Conservation (phyloP, 2,113 vertebrate species). For the Grallaria varia region DNA sequence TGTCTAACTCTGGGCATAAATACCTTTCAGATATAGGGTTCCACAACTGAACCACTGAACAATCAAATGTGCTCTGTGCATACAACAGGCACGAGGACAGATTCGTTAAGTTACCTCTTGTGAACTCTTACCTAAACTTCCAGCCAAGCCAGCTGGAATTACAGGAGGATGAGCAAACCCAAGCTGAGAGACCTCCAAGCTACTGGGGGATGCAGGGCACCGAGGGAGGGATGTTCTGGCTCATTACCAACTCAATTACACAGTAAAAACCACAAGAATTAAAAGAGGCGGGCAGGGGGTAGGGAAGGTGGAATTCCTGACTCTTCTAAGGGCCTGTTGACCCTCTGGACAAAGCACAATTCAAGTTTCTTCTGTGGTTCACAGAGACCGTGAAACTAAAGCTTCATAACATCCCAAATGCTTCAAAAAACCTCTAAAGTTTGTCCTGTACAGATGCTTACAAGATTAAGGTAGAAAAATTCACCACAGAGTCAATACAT, state of each 20-base stretch:
- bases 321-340: background rate
- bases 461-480: background rate
- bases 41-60: background rate
- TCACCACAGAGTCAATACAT: accelerated
- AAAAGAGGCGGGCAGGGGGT: too few species aligned
- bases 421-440: background rate
- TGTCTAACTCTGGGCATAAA: background rate
- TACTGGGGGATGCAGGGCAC: background rate
- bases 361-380: background rate
- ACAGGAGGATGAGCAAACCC: background rate
- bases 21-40: background rate
- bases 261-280: background rate
- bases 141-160: background rate
- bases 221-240: background rate
- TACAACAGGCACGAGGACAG: background rate
- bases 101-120: background rate
- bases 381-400: background rate
- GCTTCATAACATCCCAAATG: background rate
- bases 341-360: background rate
- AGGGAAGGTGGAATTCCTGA: too few species aligned
- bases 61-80: background rate
- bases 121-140: background rate
- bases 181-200: background rate
- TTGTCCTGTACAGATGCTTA: background rate
- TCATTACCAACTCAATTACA: background rate